Evolutionary conservation across 2,888 invertebrate species (phyloP), one percentile per base, ranked within the genome.

Genomic region (Cephus rjabovi): DNA sequence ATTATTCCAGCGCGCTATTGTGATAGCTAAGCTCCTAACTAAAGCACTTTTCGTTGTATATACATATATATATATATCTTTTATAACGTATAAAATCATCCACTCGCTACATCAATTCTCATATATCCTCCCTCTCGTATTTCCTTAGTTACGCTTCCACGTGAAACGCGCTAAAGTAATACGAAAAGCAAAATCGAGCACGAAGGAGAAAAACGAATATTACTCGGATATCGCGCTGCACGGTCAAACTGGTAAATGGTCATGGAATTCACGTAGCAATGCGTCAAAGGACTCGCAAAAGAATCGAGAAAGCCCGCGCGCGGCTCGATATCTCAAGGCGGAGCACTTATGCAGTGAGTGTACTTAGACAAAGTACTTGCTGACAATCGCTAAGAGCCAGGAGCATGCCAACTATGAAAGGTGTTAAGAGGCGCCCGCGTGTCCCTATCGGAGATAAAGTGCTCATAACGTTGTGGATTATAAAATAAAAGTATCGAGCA

Each of bases 331-430:
- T 88, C 89, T 86, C 81, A 80, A 81, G 71, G 31, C 56, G 82
- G 83, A 78, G 84, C 87, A 86, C 87, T 89, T 88, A 87, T 81
- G 80, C 81, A 78, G 82, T 79, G 81, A 83, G 83, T 80, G 83
- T 86, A 88, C 88, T 89, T 86, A 81, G 87, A 87, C 87, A 87
- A 87, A 88, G 87, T 88, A 85, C 87, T 86, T 83, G 82, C 83
- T 83, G 81, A 83, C 83, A 87, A 86, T 87, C 86, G 84, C 83
- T 86, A 86, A 87, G 85, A 87, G 86, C 85, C 31, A 83, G 80
- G 82, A 84, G 83, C 82, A 84, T 83, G 83, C 83, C 85, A 84
- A 85, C 86, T 86, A 88, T 84, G 86, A 86, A 79, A 86, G 83
- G 85, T 85, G 86, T 83, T 86, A 87, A 87, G 85, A 82, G 86